These are phyloP conservation scores for Apostichopus californicus DNA, from an alignment of 35 echinoderm and acorn worm genomes.

Conservation along the genomic window DNA sequence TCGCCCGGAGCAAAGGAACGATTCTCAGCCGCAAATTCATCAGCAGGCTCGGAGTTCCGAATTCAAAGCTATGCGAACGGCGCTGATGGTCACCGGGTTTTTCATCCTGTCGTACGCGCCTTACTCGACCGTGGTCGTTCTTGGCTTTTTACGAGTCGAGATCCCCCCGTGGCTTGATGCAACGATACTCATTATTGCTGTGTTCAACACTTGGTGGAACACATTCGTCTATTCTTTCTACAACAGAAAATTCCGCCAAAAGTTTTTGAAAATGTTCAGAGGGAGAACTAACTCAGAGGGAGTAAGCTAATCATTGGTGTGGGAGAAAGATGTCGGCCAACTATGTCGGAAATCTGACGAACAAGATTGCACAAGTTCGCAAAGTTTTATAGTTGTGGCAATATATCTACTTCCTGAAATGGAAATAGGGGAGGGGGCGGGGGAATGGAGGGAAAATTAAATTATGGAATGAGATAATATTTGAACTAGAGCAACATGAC, in stretches of 20 bases:
- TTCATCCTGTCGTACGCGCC: conserved; percentile 38
- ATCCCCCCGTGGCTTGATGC: conserved; percentile 21
- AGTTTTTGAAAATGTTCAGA: not conserved
- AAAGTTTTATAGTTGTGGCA: no score
- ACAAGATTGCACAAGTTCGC: no score
- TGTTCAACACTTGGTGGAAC: conserved; percentile 59
- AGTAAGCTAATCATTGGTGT: no score
- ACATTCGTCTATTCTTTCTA: conserved; percentile 40
- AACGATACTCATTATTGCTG: not conserved
- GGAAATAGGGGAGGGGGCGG: no score
- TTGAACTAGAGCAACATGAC: no score
- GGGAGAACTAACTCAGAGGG: not conserved
- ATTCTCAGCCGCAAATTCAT: no score
- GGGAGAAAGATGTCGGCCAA: no score
- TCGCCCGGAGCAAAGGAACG: not conserved
- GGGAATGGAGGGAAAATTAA: no score
- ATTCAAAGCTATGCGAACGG: conserved; percentile 27
- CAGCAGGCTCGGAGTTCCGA: conserved; percentile 14
- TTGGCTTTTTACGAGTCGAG: conserved; percentile 8
- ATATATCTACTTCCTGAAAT: no score
- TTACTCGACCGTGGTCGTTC: conserved; percentile 28
- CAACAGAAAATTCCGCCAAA: conserved; percentile 38
- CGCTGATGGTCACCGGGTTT: conserved; percentile 9
- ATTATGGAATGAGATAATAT: no score
- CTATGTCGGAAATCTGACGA: no score